Base-by-base conservation (phyloP, 1,140 invertebrate species). In the Megathymus violae region DNA sequence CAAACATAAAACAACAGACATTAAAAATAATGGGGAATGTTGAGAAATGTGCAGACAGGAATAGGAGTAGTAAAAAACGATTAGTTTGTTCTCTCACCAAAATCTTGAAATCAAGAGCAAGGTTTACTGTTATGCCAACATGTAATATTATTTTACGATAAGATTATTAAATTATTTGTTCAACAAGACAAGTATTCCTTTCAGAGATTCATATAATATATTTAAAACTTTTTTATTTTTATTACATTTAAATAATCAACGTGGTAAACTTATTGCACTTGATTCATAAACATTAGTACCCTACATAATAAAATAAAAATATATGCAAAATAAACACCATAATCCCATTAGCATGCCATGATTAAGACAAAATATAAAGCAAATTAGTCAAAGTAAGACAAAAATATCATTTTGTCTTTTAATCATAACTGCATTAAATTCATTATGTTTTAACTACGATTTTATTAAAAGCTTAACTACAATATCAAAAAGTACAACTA, bases 61-160 rank as follows among this genome's bases (percentile, higher is more conserved):
- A 71, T 66, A 82, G 87, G 86, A 85, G 81, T 80, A 76, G 59
- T 80, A 86, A 87, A 83, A 78, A 85, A 87, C 76, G 64, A 85
- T 89, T 88, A 88, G 85, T 85, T 78, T 77, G 74, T 80, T 78
- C 85, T 87, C 60, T 78, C 87, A 89, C 85, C 82, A 86, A 81
- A 76, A 66, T 59, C 52, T 69, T 73, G 72, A 81, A 81, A 76
- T 54, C 81, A 85, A 85, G 74, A 59, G 73, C 80, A 83, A 85
- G 69, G 64, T 67, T 17, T 43, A 48, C n/a, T 44, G 25, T 44
- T 25, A 56, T 22, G 13, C 19, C 16, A 11, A 16, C 16, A 38
- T 25, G 7, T 6, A 31, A 7, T 31, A 31, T 7, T 31, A 31
- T 31, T 4, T 31, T 3, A 31, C 27, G 1, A 31, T 31, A 31